Conservation (phyloP, 2,888 invertebrate genomes). For the Heliothis peltigera region DNA sequence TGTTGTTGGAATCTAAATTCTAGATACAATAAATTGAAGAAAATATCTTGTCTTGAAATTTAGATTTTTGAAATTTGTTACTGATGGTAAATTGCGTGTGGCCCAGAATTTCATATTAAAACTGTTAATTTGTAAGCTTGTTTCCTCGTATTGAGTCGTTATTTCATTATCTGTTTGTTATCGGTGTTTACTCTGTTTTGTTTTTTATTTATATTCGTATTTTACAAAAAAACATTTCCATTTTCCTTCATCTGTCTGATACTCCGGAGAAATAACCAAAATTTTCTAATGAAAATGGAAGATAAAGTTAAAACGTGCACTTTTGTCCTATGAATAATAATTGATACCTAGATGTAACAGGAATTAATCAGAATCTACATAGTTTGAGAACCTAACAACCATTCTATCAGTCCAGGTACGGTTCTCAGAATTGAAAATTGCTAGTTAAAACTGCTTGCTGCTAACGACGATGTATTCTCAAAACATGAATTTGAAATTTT, state of each 20-base stretch:
- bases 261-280: background rate
- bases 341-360: background rate
- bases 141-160: too few species aligned
- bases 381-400: background rate
- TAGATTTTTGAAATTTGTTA: too few species aligned
- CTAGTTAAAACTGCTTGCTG: background rate
- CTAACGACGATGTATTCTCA: background rate
- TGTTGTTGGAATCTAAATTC: background rate
- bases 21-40: too few species aligned
- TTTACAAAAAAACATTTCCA: too few species aligned
- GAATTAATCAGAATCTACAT: background rate
- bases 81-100: too few species aligned
- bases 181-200: too few species aligned
- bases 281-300: background rate
- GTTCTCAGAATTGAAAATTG: background rate
- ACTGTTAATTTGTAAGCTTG: too few species aligned
- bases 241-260: too few species aligned
- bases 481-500: constrained; percentile 18
- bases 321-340: background rate
- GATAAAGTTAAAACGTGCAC: background rate
- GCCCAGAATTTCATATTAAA: too few species aligned
- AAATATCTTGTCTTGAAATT: too few species aligned
- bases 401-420: background rate
- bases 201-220: too few species aligned
- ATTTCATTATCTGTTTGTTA: too few species aligned